Evolutionary conservation across 2,797 vertebrate genomes (phyloP), one percentile per base, ranked within the genome.

Genomic region (Amblyopsis hoosieri): DNA sequence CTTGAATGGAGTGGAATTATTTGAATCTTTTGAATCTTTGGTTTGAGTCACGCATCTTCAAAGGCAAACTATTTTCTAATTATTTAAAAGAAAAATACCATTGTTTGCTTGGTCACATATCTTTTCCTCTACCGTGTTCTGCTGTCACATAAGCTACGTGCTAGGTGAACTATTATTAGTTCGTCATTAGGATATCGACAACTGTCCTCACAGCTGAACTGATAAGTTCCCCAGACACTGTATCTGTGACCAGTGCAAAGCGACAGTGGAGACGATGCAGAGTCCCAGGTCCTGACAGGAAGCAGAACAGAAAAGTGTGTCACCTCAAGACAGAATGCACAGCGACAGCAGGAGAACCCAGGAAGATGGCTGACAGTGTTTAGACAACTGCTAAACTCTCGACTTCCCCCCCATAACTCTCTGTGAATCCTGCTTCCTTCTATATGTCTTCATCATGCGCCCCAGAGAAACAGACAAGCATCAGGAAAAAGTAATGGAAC

Each of bases 301-400:
- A 79, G 71, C 83, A 86, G 83, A 85, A 51, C 57, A 60, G 72
- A 57, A 29, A 45, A 66, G 60, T 65, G 52, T 77, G 78, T 82
- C 76, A 78, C 69, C 60, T 59, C 60, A 75, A 42, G 80, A 86
- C 64, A 79, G 77, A 75, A 82, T 75, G 81, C 79, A 84, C 68
- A 67, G 75, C 62, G 67, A 67, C 66, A 75, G 15, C 37, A 73
- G 46, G 54, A 74, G 58, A 74, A 79, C 57, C 64, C 86, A 85
- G 89, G 82, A 90, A 89, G 84, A 75, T 55, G 3, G 57, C 83
- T 86, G 90, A 91, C 90, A 90, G 76, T 91, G 87, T 93, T 92
- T 91, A 76, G 88, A 90, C 77, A 84, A 82, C 74, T 82, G 73
- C 78, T 85, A 77, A 84, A 88, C 74, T 78, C 72, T 74, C 74